Conservation (phyloP, 2,888 invertebrate species). For the Polietes domitor region DNA sequence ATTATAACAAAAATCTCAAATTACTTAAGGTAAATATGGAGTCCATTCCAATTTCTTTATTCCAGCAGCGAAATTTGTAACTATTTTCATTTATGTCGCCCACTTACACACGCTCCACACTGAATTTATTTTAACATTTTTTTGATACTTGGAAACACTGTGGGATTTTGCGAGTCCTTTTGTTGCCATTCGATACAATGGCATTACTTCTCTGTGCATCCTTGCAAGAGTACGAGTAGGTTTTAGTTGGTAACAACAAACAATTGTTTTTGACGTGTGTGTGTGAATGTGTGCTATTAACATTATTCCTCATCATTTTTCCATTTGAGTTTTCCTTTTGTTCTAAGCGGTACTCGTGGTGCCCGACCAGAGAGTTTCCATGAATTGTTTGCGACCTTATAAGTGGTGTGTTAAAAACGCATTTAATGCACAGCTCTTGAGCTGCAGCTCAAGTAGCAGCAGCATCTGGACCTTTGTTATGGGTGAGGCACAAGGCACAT, state of each 20-base stretch:
- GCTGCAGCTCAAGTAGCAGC: slow-evolving; percentile 6
- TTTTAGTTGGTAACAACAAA: slow-evolving; percentile 47
- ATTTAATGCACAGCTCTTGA: slow-evolving; percentile 54
- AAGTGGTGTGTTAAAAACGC: slow-evolving; percentile 52
- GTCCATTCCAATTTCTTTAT: too few species aligned
- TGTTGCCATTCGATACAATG: slow-evolving; percentile 30
- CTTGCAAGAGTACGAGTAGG: not conserved
- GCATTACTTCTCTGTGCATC: slow-evolving; percentile 5
- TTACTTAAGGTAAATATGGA: too few species aligned
- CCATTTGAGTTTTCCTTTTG: slow-evolving; percentile 32
- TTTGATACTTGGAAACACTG: not conserved
- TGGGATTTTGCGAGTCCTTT: not conserved
- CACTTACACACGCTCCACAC: too few species aligned
- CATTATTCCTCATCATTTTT: slow-evolving; percentile 22
- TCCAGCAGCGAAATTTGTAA: too few species aligned
- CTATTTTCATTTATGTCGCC: too few species aligned
- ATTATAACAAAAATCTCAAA: too few species aligned
- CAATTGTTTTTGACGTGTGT: slow-evolving; percentile 44
- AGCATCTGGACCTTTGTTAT: slow-evolving; percentile 51
- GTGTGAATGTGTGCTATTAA: slow-evolving; percentile 10
- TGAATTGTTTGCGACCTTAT: slow-evolving; percentile 40
- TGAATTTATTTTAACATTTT: too few species aligned
- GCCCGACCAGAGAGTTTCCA: slow-evolving; percentile 17
- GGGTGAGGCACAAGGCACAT: slow-evolving; percentile 5
- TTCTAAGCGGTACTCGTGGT: not conserved